Evolutionary conservation across 2,113 vertebrate genomes (phyloP).

Genomic region (Proterorhinus semilunaris): DNA sequence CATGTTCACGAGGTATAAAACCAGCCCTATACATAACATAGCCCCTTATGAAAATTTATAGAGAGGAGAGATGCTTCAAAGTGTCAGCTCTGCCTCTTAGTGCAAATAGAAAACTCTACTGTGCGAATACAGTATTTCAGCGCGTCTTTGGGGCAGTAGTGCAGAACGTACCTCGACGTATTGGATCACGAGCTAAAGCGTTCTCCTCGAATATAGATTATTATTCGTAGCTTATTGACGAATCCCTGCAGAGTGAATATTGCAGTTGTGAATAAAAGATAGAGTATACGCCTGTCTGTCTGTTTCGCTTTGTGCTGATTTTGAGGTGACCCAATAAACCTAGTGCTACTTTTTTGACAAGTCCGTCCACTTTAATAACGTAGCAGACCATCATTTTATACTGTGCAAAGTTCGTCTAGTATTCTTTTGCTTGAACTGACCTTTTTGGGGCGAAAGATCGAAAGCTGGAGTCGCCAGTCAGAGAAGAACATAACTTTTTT

Average conservation of each 20-base stretch:
- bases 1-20: conserved; percentile 3
- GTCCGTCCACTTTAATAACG: background rate
- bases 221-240: background rate
- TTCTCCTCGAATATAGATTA: background rate
- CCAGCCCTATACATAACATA: conserved; percentile 3
- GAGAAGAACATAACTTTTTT: too few species aligned
- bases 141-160: conserved; percentile 22
- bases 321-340: background rate
- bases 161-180: conserved; percentile 30
- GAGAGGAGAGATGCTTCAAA: conserved; percentile 7
- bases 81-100: conserved; percentile 5
- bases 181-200: conserved; percentile 17
- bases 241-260: conserved; percentile 4
- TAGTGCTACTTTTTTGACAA: background rate
- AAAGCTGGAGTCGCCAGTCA: background rate
- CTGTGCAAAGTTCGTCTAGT: background rate
- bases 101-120: conserved; percentile 17
- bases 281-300: background rate
- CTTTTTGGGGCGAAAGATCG: background rate
- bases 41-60: background rate
- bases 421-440: background rate
- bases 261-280: background rate
- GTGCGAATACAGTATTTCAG: conserved; percentile 9
- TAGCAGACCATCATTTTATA: background rate
- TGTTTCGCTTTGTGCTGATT: background rate